Conservation (phyloP, 2,113 vertebrate species). For the Otolemur garnettii region DNA sequence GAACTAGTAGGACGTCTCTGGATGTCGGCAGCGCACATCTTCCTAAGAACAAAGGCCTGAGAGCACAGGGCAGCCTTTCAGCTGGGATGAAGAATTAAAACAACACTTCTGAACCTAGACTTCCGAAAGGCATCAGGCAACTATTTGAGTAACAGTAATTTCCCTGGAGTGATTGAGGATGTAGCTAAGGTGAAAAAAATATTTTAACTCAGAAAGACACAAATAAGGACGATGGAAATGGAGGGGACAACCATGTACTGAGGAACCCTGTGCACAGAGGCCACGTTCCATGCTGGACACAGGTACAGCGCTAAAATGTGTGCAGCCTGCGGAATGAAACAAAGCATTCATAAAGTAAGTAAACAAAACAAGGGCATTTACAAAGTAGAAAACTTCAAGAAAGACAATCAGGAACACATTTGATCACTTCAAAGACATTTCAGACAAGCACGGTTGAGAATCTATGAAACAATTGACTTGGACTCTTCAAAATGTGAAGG, state of each 20-base stretch:
- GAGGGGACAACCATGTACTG: neutral
- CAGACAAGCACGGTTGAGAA: neutral
- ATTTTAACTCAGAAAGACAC: neutral
- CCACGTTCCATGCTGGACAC: neutral
- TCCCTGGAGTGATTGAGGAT: neutral
- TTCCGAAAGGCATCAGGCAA: neutral
- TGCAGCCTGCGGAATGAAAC: neutral
- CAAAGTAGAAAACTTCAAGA: neutral
- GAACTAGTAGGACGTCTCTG: neutral
- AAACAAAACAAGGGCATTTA: neutral
- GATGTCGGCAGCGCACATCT: neutral
- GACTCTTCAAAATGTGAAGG: neutral
- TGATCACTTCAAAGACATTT: constrained; percentile 1
- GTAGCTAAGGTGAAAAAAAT: constrained; percentile 20
- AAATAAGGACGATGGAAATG: neutral
- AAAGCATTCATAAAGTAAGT: neutral
- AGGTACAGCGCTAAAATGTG: neutral
- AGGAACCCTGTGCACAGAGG: neutral
- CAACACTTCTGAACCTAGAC: neutral
- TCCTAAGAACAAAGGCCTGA: neutral
- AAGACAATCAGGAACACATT: neutral
- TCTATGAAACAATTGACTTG: neutral
- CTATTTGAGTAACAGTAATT: neutral
- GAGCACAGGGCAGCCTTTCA: neutral
- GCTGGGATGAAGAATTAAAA: neutral